A percentile compares a stretch with the other conserved stretches of the same genome.
Evolutionary conservation across 2,113 vertebrate genomes (phyloP).

Genomic region (Zapornia atra): DNA sequence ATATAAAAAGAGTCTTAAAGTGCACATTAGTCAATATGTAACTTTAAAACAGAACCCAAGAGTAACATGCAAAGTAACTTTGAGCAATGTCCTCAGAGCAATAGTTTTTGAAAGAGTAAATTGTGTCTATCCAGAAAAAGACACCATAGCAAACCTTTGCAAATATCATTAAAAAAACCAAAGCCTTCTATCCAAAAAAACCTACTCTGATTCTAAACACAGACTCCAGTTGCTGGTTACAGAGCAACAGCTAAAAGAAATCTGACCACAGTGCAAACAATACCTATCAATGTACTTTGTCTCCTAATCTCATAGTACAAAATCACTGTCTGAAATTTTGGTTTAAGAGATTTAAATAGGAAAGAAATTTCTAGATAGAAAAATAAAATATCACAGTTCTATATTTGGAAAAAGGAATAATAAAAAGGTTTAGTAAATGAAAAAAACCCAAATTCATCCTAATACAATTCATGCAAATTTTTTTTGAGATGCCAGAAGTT

Average conservation of each 20-base stretch:
- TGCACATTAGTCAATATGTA: accelerated
- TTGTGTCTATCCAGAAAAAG: neutral
- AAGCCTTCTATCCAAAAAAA: neutral
- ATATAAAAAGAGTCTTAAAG: neutral
- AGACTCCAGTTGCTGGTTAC: neutral
- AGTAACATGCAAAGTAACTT: neutral
- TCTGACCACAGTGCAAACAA: neutral
- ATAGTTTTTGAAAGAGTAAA: neutral
- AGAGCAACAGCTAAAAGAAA: neutral
- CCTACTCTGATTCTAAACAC: neutral
- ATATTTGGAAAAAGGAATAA: no score
- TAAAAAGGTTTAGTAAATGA: no score
- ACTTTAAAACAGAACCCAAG: neutral
- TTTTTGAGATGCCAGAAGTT: neutral
- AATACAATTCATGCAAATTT: no score
- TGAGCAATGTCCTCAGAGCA: neutral
- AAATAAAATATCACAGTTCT: neutral
- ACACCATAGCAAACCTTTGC: neutral
- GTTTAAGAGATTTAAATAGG: neutral
- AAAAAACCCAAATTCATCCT: no score
- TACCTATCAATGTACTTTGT: neutral
- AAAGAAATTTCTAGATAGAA: neutral
- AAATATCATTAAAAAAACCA: neutral
- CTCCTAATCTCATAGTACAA: neutral
- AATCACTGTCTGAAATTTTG: neutral